phyloP scores from a whole-genome alignment of 1,140 invertebrate species.

The Drosophila persimilis region DNA sequence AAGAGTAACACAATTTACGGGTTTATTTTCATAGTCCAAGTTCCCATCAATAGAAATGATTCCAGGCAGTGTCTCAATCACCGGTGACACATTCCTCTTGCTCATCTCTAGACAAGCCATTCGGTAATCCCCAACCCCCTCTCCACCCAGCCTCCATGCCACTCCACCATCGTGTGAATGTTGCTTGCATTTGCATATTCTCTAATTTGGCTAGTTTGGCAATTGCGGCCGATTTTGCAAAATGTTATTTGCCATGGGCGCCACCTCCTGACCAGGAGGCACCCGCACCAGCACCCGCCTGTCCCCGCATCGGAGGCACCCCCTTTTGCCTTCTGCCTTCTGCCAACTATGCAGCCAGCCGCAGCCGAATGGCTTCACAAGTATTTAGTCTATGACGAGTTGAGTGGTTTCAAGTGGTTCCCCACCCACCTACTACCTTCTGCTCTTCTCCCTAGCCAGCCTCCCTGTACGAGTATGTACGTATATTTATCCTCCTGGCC shows the following conservation, averaged over 20 bases:
- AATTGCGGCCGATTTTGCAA: slow-evolving; percentile 80
- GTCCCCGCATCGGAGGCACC: too few relatives aligned
- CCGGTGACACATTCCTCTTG: background rate
- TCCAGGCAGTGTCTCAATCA: background rate
- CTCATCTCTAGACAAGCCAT: slow-evolving; percentile 31
- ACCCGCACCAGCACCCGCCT: background rate
- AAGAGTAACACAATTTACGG: background rate
- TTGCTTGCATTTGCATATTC: slow-evolving; percentile 77
- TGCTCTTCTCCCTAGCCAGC: too few relatives aligned
- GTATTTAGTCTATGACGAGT: slow-evolving; percentile 76
- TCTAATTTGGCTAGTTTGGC: slow-evolving; percentile 80
- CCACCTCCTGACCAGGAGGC: slow-evolving; percentile 18
- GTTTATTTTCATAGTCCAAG: too few relatives aligned
- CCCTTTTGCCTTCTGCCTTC: background rate
- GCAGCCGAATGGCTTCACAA: slow-evolving; percentile 51
- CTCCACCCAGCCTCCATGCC: background rate
- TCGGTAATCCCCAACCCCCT: background rate
- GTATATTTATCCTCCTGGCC: slow-evolving; percentile 12
- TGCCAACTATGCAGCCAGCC: too few relatives aligned
- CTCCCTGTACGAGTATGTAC: too few relatives aligned
- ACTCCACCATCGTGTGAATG: slow-evolving; percentile 50
- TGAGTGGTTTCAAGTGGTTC: slow-evolving; percentile 68
- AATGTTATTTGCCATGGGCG: slow-evolving; percentile 71
- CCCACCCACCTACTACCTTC: background rate
- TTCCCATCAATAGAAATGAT: too few relatives aligned